A percentile compares a stretch with the other conserved stretches of the same genome.
phyloP scores from a whole-genome alignment of 2,888 invertebrate species.

The Lithophane leautieri region DNA sequence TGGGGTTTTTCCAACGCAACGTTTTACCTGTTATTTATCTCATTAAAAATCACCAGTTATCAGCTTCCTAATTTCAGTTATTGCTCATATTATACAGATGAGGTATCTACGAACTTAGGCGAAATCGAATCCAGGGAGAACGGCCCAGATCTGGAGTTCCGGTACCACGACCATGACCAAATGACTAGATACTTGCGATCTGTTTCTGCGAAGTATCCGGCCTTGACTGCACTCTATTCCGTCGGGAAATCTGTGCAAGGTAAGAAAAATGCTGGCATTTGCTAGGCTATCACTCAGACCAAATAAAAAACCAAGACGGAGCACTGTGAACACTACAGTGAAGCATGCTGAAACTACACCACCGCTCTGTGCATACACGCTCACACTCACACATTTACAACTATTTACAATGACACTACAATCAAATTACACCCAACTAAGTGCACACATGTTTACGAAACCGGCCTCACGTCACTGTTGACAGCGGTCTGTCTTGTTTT shows the following conservation, averaged over 20 bases:
- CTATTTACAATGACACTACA: too few species aligned
- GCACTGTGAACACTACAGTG: too few species aligned
- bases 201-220: conserved; percentile 95
- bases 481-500: too few species aligned
- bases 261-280: conserved; percentile 75
- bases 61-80: conserved; percentile 8
- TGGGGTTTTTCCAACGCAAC: conserved; percentile 27
- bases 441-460: too few species aligned
- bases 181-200: conserved; percentile 95
- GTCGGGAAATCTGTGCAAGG: conserved; percentile 98
- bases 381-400: too few species aligned
- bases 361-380: too few species aligned
- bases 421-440: too few species aligned
- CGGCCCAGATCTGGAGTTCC: conserved; percentile 92
- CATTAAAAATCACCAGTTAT: background rate
- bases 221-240: conserved; percentile 97
- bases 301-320: too few species aligned
- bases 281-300: background rate
- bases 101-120: conserved; percentile 78
- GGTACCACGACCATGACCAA: conserved; percentile 96
- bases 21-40: background rate
- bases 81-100: conserved; percentile 66
- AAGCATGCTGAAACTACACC: too few species aligned
- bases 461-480: too few species aligned
- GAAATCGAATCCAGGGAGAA: conserved; percentile 83